These are phyloP conservation scores for Bombus haemorrhoidalis DNA, from an alignment of 1,140 invertebrate genomes.

Conservation along the genomic window DNA sequence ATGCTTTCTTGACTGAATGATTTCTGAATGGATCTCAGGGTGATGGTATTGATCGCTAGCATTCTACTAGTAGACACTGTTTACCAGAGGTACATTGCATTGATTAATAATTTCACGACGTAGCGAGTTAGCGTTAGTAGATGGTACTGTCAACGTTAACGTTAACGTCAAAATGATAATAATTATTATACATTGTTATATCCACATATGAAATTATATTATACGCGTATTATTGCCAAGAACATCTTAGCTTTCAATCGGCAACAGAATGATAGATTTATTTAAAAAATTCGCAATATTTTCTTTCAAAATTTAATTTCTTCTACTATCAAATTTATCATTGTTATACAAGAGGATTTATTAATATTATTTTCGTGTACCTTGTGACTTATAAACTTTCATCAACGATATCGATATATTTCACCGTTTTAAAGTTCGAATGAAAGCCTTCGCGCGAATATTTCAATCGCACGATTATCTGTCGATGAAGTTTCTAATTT, in stretches of 20 bases:
- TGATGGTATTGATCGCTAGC: background rate
- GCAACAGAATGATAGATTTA: background rate
- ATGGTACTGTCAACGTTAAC: too few relatives aligned
- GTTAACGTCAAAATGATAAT: background rate
- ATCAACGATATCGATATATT: background rate
- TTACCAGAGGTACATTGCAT: background rate
- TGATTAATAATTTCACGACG: background rate
- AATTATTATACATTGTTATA: background rate
- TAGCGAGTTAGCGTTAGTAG: background rate
- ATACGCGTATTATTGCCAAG: background rate
- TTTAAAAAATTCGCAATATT: background rate
- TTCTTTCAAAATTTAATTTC: background rate
- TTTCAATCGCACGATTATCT: background rate
- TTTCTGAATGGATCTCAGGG: background rate
- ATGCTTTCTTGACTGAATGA: slow-evolving; percentile 17
- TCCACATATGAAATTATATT: background rate
- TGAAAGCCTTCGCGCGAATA: too few relatives aligned
- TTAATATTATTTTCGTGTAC: too few relatives aligned
- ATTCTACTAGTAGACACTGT: too few relatives aligned
- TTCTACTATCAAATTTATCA: background rate
- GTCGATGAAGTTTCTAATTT: background rate
- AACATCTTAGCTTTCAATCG: background rate
- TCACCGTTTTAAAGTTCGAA: too few relatives aligned
- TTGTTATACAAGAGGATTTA: background rate
- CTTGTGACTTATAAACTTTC: background rate